These are phyloP conservation scores for Trematocara nigrifrons DNA, from an alignment of 2,113 vertebrate species.

Conservation along the genomic window DNA sequence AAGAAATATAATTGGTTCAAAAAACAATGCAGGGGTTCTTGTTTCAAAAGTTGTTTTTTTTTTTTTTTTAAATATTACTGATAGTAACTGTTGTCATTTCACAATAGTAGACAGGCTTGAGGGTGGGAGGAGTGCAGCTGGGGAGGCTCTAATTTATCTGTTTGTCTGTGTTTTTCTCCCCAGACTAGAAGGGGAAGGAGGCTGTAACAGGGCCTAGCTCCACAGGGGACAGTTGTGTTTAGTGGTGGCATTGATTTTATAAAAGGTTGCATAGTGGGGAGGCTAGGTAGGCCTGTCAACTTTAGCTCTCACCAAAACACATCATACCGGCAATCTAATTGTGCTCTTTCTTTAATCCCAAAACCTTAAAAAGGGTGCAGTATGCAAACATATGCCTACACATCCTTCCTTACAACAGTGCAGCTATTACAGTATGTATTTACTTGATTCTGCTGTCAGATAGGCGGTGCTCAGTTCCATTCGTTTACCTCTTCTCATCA, in stretches of 20 bases:
- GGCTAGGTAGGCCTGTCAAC: slow-evolving; percentile 66
- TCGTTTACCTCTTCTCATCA: not conserved
- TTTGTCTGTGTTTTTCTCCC: slow-evolving; percentile 64
- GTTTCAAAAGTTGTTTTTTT: not conserved
- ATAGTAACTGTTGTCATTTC: slow-evolving; percentile 36
- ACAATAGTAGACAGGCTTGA: slow-evolving; percentile 16
- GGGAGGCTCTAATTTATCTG: slow-evolving; percentile 63
- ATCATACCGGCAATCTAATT: slow-evolving; percentile 58
- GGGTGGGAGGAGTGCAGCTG: slow-evolving; percentile 31
- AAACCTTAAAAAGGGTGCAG: slow-evolving; percentile 30
- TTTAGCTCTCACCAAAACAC: slow-evolving; percentile 34
- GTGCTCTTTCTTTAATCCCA: slow-evolving; percentile 19
- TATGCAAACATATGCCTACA: slow-evolving; percentile 24
- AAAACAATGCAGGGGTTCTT: slow-evolving; percentile 32
- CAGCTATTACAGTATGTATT: not conserved
- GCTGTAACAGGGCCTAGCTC: slow-evolving; percentile 49
- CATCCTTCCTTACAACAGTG: not conserved
- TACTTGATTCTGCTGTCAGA: slow-evolving; percentile 6
- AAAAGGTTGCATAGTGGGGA: slow-evolving; percentile 68
- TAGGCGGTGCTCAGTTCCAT: not conserved
- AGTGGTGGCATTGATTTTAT: slow-evolving; percentile 73
- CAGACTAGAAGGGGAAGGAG: slow-evolving; percentile 19
- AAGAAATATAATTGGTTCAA: slow-evolving; percentile 46
- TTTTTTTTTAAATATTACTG: not conserved
- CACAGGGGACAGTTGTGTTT: slow-evolving; percentile 62